Conservation (phyloP, 2,888 invertebrate genomes). For the Muscina levida region DNA sequence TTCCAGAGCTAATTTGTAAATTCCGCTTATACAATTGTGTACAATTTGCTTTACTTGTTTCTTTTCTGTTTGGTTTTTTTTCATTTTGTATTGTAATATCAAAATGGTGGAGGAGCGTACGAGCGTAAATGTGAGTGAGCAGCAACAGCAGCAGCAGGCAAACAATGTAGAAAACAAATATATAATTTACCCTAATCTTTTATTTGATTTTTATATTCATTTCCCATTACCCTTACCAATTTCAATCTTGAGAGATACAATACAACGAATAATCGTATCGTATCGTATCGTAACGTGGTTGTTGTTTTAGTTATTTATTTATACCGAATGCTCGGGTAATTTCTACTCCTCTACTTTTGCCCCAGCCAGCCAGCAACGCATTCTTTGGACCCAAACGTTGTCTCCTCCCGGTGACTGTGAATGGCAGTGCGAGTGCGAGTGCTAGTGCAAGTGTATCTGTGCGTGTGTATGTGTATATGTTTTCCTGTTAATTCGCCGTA, state of each 20-base stretch:
- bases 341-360: conserved; percentile 48
- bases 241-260: conserved; percentile 12
- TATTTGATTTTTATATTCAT: conserved; percentile 55
- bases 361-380: conserved; percentile 9
- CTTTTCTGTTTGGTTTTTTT: conserved; percentile 20
- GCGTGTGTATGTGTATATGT: conserved; percentile 16
- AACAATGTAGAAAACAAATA: conserved; percentile 49
- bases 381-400: conserved; percentile 30
- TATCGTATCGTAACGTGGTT: not conserved
- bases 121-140: conserved; percentile 21
- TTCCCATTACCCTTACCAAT: conserved; percentile 30
- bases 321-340: conserved; percentile 46
- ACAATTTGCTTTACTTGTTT: not conserved
- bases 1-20: conserved; percentile 56
- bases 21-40: conserved; percentile 47
- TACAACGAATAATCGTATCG: not conserved
- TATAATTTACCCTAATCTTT: conserved; percentile 61
- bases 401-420: not conserved
- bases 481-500: conserved; percentile 67
- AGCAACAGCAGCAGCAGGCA: not conserved
- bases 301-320: conserved; percentile 57
- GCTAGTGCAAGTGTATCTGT: not conserved
- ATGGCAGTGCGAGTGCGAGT: not conserved
- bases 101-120: not conserved
- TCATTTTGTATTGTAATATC: conserved; percentile 15